Evolutionary conservation across 2,888 invertebrate genomes (phyloP).

Genomic region (Harpalus rubripes): DNA sequence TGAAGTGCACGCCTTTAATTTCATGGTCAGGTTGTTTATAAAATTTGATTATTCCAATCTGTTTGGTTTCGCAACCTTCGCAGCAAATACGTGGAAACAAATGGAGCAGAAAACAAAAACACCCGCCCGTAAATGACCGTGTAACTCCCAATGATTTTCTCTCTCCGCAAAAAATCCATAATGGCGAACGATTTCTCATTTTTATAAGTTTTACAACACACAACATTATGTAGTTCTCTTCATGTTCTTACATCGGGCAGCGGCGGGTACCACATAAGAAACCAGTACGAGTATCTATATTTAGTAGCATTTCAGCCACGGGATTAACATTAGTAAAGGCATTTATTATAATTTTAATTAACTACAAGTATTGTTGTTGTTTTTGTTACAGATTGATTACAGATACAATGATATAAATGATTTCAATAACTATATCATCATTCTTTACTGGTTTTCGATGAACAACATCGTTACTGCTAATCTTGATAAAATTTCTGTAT

Average conservation of each 20-base stretch:
- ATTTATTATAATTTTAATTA: slow-evolving; percentile 40
- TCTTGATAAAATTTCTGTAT: background rate
- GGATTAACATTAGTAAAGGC: slow-evolving; percentile 5
- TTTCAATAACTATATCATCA: slow-evolving; percentile 3
- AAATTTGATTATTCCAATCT: slow-evolving; percentile 63
- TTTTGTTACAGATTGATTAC: background rate
- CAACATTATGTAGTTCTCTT: slow-evolving; percentile 9
- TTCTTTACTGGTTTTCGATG: background rate
- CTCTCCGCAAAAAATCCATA: slow-evolving; percentile 23
- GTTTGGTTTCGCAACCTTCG: slow-evolving; percentile 60
- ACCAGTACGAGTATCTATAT: background rate
- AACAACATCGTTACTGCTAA: background rate
- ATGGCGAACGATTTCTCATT: slow-evolving; percentile 47
- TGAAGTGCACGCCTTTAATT: slow-evolving; percentile 62
- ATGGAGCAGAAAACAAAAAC: slow-evolving; percentile 60
- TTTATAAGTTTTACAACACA: slow-evolving; percentile 28
- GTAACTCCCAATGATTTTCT: slow-evolving; percentile 57
- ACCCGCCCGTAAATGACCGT: slow-evolving; percentile 54
- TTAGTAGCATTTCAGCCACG: background rate
- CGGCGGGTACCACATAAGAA: background rate
- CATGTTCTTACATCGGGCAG: background rate
- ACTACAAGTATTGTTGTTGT: slow-evolving; percentile 7
- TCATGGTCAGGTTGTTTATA: slow-evolving; percentile 62
- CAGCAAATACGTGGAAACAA: slow-evolving; percentile 41
- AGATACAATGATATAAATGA: slow-evolving; percentile 3